phyloP scores from a whole-genome alignment of 2,113 vertebrate species.

The Bungarus multicinctus region DNA sequence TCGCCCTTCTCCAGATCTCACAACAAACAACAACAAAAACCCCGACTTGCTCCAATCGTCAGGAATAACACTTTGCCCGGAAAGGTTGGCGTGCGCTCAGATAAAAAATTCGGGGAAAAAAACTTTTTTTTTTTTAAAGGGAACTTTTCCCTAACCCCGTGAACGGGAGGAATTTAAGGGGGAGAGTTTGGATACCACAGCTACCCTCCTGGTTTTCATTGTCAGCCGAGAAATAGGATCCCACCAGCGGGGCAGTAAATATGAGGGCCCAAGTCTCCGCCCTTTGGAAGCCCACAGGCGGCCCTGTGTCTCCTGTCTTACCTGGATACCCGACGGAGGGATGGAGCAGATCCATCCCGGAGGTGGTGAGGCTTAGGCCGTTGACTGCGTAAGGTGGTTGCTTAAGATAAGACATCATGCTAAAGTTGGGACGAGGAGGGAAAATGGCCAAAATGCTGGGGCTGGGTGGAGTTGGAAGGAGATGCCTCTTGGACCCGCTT shows the following conservation, averaged over 20 bases:
- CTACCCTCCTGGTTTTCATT: neutral
- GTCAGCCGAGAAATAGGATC: neutral
- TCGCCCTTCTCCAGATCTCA: neutral
- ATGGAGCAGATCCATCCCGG: conserved; percentile 95
- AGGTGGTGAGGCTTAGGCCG: conserved; percentile 94
- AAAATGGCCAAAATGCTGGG: conserved; percentile 62
- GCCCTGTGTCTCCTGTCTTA: conserved; percentile 65
- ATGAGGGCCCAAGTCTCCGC: neutral
- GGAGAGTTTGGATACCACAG: neutral
- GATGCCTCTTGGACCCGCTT: neutral
- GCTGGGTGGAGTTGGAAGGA: conserved; percentile 57
- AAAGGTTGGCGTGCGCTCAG: neutral
- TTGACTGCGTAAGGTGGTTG: conserved; percentile 98
- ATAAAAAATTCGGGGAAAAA: neutral
- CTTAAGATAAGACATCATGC: conserved; percentile 99
- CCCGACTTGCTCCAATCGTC: neutral
- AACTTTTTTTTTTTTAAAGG: too few species aligned
- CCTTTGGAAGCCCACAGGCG: neutral
- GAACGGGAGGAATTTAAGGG: neutral
- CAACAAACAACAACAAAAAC: neutral
- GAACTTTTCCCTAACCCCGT: neutral
- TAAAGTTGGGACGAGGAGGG: conserved; percentile 76
- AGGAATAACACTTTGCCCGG: neutral
- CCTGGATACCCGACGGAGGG: conserved; percentile 98
- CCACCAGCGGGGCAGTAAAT: neutral